Evolutionary conservation across 2,113 vertebrate genomes (phyloP).

Genomic region (Vireo altiloquus): DNA sequence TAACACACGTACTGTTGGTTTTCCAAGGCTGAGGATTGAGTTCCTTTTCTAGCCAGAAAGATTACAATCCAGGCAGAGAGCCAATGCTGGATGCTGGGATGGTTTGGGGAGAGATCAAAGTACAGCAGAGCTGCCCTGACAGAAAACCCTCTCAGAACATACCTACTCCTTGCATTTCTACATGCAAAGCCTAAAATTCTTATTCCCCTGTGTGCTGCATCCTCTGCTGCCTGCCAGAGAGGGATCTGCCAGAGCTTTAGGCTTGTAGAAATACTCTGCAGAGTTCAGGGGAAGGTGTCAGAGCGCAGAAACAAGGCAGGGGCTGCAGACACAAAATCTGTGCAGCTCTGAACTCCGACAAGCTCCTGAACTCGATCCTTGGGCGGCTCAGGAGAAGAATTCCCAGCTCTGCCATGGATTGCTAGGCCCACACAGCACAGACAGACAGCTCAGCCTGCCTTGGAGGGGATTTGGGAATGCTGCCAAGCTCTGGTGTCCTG

Average conservation of each 20-base stretch:
- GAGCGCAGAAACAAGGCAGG: background rate
- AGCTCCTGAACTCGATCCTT: background rate
- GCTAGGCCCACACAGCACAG: background rate
- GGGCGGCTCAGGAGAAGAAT: background rate
- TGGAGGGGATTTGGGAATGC: background rate
- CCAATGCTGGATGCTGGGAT: background rate
- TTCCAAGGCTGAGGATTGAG: background rate
- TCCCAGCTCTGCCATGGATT: background rate
- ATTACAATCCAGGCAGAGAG: background rate
- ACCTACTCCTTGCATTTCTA: background rate
- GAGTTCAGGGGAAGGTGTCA: background rate
- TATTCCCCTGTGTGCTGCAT: background rate
- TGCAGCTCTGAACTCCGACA: background rate
- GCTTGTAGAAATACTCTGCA: background rate
- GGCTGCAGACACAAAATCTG: background rate
- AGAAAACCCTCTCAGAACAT: background rate
- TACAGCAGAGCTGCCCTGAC: background rate
- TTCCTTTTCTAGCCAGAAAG: background rate
- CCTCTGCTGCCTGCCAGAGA: background rate
- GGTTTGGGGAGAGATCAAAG: background rate
- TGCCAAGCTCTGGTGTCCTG: background rate
- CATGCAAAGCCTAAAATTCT: background rate
- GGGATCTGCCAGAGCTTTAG: background rate
- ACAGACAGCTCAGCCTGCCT: background rate
- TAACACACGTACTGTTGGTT: background rate